These are phyloP conservation scores for Ciconia boyciana DNA, from an alignment of 2,113 vertebrate genomes.

Conservation along the genomic window DNA sequence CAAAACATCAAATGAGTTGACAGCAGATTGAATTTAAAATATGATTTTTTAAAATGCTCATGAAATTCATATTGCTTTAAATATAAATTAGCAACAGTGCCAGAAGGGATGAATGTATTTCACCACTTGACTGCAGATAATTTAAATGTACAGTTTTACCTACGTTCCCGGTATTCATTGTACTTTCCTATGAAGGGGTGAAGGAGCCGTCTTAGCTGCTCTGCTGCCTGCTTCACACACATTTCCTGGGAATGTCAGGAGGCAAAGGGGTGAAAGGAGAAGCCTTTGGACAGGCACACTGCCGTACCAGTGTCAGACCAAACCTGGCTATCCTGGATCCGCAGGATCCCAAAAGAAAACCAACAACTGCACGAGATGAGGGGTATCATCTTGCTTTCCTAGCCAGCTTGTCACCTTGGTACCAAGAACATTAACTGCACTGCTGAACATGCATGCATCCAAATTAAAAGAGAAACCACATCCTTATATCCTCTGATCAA, in stretches of 20 bases:
- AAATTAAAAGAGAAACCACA: not conserved
- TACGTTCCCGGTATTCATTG: not conserved
- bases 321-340: not conserved
- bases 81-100: conserved; percentile 53
- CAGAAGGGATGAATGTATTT: conserved; percentile 48
- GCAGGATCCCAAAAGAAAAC: not conserved
- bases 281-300: not conserved
- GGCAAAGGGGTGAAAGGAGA: not conserved
- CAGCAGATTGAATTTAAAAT: conserved; percentile 64
- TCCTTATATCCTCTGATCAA: not conserved
- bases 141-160: conserved; percentile 19
- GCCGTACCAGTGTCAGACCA: not conserved
- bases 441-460: accelerated
- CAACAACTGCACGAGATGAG: accelerated
- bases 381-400: not conserved
- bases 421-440: not conserved
- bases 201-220: not conserved
- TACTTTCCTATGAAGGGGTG: not conserved
- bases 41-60: conserved; percentile 51
- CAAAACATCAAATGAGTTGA: conserved; percentile 62
- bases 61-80: conserved; percentile 65
- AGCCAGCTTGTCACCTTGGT: not conserved
- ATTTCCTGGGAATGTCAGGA: not conserved
- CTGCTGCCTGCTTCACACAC: not conserved
- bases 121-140: conserved; percentile 11